Base-by-base conservation (phyloP, 2,113 vertebrate species). In the Lepisosteus oculatus region DNA sequence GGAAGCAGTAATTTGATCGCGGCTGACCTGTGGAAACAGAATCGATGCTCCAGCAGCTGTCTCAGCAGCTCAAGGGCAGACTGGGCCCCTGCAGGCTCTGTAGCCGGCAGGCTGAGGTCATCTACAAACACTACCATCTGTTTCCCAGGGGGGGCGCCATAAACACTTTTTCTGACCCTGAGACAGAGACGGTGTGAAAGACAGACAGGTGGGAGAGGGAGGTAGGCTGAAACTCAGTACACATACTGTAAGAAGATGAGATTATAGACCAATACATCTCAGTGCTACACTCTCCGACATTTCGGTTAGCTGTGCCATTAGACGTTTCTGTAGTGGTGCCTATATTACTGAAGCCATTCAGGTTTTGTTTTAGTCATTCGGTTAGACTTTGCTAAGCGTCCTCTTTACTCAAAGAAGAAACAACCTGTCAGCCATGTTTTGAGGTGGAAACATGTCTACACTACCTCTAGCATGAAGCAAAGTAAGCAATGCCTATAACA, bases 81-180 rank as follows among this genome's bases (percentile, higher is more conserved):
- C 86, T 87, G 90, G 85, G 89, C 87, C 84, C 88, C 85, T 76
- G 91, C 87, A 85, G 90, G 91, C 86, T 91, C 89, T 85, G 92
- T 90, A 85, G 92, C 90, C 89, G 91, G 87, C 88, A 81, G 78
- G 89, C 91, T 92, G 90, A 92, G 90, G 89, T 93, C 90, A 90
- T 91, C 90, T 88, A 85, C 85, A 90, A 90, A 94, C 88, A 90
- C 87, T 90, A 90, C 88, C 88, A 79, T 85, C 79, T 78, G 55
- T 76, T 86, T 88, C 82, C 81, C 89, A 15, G 62, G 78, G 12
- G 86, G 86, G 83, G 74, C 76, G 45, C 80, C 69, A 43, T 79
- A 88, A 88, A 85, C 76, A 47, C 71, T 83, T 79, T 84, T 83
- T 80, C 84, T 92, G 85, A 83, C 85, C 78, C 84, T 81, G 79